Evolutionary conservation across 2,888 invertebrate species (phyloP).

Genomic region (Thalpophila matura): DNA sequence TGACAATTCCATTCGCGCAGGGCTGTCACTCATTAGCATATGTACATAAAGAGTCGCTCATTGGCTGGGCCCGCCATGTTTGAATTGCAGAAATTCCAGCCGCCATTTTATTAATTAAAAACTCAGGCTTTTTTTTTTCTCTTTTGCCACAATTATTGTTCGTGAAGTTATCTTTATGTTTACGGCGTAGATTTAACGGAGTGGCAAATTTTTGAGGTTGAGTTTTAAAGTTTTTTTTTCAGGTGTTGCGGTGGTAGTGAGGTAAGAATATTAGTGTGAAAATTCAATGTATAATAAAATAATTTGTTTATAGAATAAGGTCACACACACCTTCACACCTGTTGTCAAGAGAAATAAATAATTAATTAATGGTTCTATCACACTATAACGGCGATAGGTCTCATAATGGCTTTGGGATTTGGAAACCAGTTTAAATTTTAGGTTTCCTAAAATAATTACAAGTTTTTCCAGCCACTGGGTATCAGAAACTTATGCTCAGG

Average conservation of each 20-base stretch:
- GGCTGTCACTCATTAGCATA: conserved; percentile 89
- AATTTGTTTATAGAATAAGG: too few species aligned
- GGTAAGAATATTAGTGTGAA: not conserved
- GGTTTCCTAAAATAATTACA: too few species aligned
- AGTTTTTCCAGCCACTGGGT: too few species aligned
- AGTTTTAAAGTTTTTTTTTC: conserved; percentile 24
- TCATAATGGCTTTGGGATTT: too few species aligned
- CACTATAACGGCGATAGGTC: too few species aligned
- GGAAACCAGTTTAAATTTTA: too few species aligned
- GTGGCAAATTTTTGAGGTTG: conserved; percentile 13
- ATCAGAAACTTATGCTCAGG: too few species aligned
- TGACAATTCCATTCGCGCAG: conserved; percentile 88
- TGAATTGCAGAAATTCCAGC: conserved; percentile 80
- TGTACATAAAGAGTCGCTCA: conserved; percentile 84
- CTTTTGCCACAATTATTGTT: conserved; percentile 68
- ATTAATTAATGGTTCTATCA: too few species aligned
- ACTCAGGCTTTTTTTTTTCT: conserved; percentile 59
- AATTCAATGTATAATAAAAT: not conserved
- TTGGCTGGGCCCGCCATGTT: conserved; percentile 81
- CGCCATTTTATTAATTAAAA: conserved; percentile 89
- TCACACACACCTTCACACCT: too few species aligned
- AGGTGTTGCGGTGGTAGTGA: too few species aligned
- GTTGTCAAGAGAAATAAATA: too few species aligned
- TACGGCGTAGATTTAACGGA: conserved; percentile 62
- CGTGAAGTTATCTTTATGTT: conserved; percentile 76